Percentiles rank a stretch among this genome's conserved stretches.
phyloP scores from a whole-genome alignment of 2,797 vertebrate genomes.

The Limosa lapponica region DNA sequence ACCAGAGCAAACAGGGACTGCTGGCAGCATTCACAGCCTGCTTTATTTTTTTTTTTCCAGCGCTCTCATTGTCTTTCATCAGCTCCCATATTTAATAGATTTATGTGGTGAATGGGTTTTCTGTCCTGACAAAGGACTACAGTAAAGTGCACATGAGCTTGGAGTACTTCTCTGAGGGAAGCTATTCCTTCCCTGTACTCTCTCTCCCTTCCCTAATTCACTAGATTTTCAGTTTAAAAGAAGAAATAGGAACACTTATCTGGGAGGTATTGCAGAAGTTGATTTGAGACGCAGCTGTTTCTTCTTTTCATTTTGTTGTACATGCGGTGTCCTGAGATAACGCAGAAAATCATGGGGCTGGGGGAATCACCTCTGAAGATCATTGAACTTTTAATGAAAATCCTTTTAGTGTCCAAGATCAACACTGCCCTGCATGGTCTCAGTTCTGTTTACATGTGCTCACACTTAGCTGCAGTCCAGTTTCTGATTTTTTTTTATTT shows the following conservation, averaged over 20 bases:
- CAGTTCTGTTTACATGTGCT: background rate
- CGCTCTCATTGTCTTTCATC: background rate
- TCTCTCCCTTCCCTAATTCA: background rate
- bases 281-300: background rate
- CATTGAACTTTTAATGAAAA: constrained; percentile 1
- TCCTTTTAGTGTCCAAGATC: constrained; percentile 12
- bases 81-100: background rate
- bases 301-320: background rate
- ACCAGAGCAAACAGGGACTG: background rate
- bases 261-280: background rate
- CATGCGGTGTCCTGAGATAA: background rate
- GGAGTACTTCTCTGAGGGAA: background rate
- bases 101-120: background rate
- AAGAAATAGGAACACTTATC: background rate
- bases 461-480: background rate
- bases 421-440: background rate
- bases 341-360: background rate
- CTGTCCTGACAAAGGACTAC: background rate
- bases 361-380: background rate
- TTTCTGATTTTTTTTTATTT: background rate
- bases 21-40: background rate
- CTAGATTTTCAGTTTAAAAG: background rate
- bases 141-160: background rate
- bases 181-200: background rate
- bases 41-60: background rate